Percentiles rank a stretch among this genome's conserved stretches.
Conservation (phyloP, 2,888 invertebrate genomes). For the Caenorhabditis zanzibari region DNA sequence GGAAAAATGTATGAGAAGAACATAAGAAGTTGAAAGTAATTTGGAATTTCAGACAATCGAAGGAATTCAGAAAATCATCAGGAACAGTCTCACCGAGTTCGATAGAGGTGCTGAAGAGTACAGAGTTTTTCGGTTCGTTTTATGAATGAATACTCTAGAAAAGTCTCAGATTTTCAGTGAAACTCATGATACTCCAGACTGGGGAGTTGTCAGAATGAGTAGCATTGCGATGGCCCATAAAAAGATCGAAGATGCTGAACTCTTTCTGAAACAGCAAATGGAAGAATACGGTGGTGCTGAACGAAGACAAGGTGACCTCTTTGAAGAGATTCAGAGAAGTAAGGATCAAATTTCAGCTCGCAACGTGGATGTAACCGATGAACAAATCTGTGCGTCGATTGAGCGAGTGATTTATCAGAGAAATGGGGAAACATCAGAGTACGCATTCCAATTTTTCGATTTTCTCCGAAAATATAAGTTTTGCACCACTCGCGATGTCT, state of each 20-base stretch:
- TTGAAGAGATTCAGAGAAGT: background rate
- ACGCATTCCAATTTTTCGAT: conserved; percentile 49
- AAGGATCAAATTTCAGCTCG: conserved; percentile 41
- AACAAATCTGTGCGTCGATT: conserved; percentile 54
- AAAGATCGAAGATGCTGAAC: conserved; percentile 27
- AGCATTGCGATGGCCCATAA: conserved; percentile 56
- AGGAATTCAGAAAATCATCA: conserved; percentile 46
- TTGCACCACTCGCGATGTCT: conserved; percentile 61
- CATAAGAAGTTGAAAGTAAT: background rate
- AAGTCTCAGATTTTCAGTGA: conserved; percentile 36
- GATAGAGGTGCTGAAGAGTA: conserved; percentile 52
- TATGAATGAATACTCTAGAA: background rate
- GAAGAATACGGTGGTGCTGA: conserved; percentile 48
- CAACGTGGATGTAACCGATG: conserved; percentile 55
- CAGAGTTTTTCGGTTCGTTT: conserved; percentile 37
- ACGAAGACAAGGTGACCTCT: conserved; percentile 34
- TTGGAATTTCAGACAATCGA: conserved; percentile 29
- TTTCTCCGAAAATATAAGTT: conserved; percentile 56
- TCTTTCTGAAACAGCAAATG: conserved; percentile 54
- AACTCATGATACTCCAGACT: conserved; percentile 61
- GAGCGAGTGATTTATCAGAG: conserved; percentile 50
- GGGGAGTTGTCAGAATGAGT: conserved; percentile 63
- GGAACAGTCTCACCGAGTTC: conserved; percentile 51
- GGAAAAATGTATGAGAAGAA: conserved; percentile 21
- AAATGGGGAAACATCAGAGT: conserved; percentile 13